Conservation (phyloP, 2,888 invertebrate genomes). For the Rapana venosa region DNA sequence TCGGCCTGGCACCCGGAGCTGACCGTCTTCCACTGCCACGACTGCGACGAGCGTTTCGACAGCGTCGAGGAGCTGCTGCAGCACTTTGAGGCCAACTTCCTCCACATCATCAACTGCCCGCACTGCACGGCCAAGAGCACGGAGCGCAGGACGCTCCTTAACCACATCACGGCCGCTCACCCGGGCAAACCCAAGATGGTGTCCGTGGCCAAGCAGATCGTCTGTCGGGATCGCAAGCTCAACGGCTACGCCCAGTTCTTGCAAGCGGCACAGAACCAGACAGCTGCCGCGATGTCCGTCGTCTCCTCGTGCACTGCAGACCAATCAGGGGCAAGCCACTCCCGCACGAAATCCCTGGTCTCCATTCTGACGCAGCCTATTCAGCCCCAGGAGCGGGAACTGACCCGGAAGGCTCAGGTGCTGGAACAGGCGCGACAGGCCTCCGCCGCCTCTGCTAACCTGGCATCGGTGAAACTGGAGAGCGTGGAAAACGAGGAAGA, state of each 20-base stretch:
- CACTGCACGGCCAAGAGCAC: constrained; percentile 67
- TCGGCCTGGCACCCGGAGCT: constrained; percentile 58
- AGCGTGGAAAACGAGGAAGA: constrained; percentile 15
- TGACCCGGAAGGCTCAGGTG: constrained; percentile 28
- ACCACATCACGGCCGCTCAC: constrained; percentile 64
- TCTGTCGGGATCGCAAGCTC: constrained; percentile 65
- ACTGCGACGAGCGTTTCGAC: constrained; percentile 62
- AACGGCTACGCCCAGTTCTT: constrained; percentile 49
- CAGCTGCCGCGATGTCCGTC: background rate
- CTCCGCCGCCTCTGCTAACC: background rate
- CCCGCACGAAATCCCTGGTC: constrained; percentile 36
- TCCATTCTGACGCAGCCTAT: constrained; percentile 43
- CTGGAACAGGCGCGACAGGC: constrained; percentile 15
- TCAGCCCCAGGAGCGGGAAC: constrained; percentile 38
- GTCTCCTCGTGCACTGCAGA: background rate
- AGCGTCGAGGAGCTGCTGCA: constrained; percentile 53
- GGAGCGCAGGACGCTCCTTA: constrained; percentile 58
- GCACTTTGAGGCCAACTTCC: constrained; percentile 65
- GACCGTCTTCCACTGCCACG: constrained; percentile 57
- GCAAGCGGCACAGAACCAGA: constrained; percentile 33
- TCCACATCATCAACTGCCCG: constrained; percentile 70
- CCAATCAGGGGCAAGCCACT: background rate
- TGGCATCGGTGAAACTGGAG: background rate
- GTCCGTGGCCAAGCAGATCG: constrained; percentile 68
- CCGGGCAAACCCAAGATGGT: constrained; percentile 69